Evolutionary conservation across 1,140 invertebrate species (phyloP), one percentile per base, ranked within the genome.

Genomic region (Diachasma alloeum): DNA sequence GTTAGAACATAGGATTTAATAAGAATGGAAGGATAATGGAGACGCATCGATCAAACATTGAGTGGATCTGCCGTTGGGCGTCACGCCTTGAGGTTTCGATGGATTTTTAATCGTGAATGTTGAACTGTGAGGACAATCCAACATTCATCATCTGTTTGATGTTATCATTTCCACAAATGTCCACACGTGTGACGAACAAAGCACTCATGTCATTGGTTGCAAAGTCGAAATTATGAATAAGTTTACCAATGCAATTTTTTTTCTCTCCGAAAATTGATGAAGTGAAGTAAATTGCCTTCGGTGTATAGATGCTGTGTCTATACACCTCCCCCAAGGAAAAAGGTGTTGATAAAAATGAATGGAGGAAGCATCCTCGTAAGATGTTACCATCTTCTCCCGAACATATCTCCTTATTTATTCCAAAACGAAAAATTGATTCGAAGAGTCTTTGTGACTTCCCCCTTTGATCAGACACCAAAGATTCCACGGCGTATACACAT

Each of bases 1-100:
- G 19, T 76, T 68, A 26, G 56, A 74, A 56, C 70, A 63, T 11
- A 37, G 36, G 2, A 70, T 56, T 69, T 73, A 73, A 70, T 48
- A 37, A 72, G 8, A 36, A 24, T 17, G 22, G 24, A 15, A 5
- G 31, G 22, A 48, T 26, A 67, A 48, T 68, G 42, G 53, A 69
- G 44, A 17, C 24, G 26, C 48, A 72, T 68, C 66, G 36, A 68
- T 68, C 66, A 68, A 66, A 66, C 0, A 17, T 39, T 68, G 10
- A 17, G 22, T 11, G n/a, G 36, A 37, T 15, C 5, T 56, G 26
- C 11, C 22, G 37, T 59, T 59, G 22, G 39, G 13, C 39, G 68
- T 72, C 48, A 72, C 71, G 46, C 53, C 53, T 66, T 26, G 46
- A 72, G 39, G 13, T 42, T 42, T 42, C 13, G 10, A 42, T 31